Percentiles rank a stretch among this genome's conserved stretches.
These are phyloP conservation scores for Rapana venosa DNA, from an alignment of 2,888 invertebrate genomes.

Conservation along the genomic window DNA sequence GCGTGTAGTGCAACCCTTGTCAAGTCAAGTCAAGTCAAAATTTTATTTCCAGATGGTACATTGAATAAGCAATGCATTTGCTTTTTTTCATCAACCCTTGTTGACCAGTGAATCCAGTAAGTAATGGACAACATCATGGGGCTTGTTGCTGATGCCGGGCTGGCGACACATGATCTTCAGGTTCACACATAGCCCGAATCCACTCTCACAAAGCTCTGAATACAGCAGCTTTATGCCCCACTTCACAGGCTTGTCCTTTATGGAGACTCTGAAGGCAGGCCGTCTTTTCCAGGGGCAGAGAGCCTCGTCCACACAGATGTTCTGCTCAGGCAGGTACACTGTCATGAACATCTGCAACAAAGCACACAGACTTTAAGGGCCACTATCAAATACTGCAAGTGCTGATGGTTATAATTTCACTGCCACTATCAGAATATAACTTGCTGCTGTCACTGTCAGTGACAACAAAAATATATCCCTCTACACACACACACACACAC, in stretches of 20 bases:
- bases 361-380: too few species aligned
- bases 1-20: too few species aligned
- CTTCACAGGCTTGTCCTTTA: background rate
- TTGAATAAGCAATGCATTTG: too few species aligned
- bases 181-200: background rate
- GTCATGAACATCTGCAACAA: slow-evolving; percentile 1
- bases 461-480: too few species aligned
- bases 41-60: too few species aligned
- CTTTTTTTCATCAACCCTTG: background rate
- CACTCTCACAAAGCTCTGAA: slow-evolving; percentile 5
- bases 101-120: background rate
- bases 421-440: too few species aligned
- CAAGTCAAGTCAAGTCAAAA: too few species aligned
- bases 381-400: too few species aligned
- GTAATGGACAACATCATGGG: background rate
- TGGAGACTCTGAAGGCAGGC: background rate
- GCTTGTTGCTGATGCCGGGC: background rate
- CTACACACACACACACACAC: too few species aligned
- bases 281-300: slow-evolving; percentile 29
- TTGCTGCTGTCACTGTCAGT: too few species aligned
- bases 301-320: slow-evolving; percentile 25
- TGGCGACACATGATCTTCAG: background rate
- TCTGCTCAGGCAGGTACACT: background rate
- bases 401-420: too few species aligned
- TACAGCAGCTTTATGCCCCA: slow-evolving; percentile 23